phyloP scores from a whole-genome alignment of 2,888 invertebrate genomes.

The Ischnura elegans region DNA sequence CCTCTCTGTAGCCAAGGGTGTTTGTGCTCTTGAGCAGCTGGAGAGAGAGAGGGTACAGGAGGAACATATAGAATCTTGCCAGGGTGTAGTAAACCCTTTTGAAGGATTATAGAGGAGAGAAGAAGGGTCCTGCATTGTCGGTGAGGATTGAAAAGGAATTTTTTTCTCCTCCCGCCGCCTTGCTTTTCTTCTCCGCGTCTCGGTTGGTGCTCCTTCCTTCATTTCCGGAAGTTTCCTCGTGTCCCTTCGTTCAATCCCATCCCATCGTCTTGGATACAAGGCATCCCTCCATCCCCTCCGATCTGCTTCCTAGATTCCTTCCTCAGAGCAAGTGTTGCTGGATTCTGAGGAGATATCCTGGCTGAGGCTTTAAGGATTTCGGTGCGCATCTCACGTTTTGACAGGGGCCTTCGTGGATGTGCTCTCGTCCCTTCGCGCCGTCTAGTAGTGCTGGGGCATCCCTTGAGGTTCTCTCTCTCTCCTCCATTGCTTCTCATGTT shows the following conservation, averaged over 20 bases:
- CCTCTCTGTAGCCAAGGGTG: background rate
- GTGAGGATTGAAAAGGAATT: conserved; percentile 45
- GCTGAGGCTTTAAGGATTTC: background rate
- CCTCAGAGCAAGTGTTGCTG: background rate
- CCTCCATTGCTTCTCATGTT: too few relatives aligned
- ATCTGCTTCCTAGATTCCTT: background rate
- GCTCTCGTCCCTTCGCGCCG: background rate
- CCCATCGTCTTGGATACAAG: background rate
- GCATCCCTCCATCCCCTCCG: background rate
- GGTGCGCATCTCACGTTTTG: background rate
- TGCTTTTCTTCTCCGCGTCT: background rate
- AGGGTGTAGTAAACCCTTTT: conserved; percentile 10
- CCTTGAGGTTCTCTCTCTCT: too few relatives aligned
- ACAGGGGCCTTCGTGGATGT: background rate
- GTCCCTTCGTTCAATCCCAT: background rate
- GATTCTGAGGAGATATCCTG: background rate
- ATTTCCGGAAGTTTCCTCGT: background rate
- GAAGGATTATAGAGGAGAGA: background rate
- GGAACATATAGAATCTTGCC: background rate
- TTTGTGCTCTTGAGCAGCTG: background rate
- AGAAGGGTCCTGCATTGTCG: background rate
- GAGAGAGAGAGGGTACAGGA: background rate
- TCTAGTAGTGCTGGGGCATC: too few relatives aligned
- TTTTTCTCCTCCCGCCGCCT: background rate
- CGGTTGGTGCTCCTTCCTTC: too few relatives aligned